Base-by-base conservation (phyloP, 2,888 invertebrate species). In the Leucoptera coffeella region DNA sequence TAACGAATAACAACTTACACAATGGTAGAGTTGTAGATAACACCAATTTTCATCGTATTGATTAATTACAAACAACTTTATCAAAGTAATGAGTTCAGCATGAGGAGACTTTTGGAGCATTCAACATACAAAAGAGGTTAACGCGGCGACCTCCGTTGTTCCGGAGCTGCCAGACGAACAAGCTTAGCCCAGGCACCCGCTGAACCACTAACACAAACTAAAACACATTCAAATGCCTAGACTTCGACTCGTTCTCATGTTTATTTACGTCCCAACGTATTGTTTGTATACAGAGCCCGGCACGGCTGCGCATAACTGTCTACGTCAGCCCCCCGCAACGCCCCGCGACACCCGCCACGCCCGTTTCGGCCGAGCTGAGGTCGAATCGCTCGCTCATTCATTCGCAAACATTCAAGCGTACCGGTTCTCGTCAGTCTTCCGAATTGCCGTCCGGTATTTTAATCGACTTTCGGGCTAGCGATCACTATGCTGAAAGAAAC, bases 271-370 rank as follows among this genome's bases (percentile, higher is more conserved):
- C 67, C n/a, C 67, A 50, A 50, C 58, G 65, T 64, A 65, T 69
- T 67, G 67, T 69, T 69, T 69, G 69, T 69, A 69, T 62, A 69
- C 69, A n/a, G n/a, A 69, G 59, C 55, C 64, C 64, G 65, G 64
- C 61, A 57, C 62, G 64, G 54, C 62, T 69, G 69, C 69, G 69
- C 69, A 67, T 61, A 35, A 34, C 60, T 46, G 53, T 43, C 48
- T 51, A 60, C 65, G 67, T 64, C 67, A 55, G n/a, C 47, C 49
- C 41, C 26, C 23, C 42, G 6, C 17, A 17, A 9, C 17, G 6
- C 37, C 41, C 40, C 38, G 32, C 34, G 29, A 44, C 55, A 56
- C 59, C 60, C 53, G 53, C 35, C 45, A 48, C 46, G 57, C 61
- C 44, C 53, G 54, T 47, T 55, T 55, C 54, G 49, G 51, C 55